Evolutionary conservation across 1,140 invertebrate species (phyloP).

Genomic region (Macrocentrus cingulum): DNA sequence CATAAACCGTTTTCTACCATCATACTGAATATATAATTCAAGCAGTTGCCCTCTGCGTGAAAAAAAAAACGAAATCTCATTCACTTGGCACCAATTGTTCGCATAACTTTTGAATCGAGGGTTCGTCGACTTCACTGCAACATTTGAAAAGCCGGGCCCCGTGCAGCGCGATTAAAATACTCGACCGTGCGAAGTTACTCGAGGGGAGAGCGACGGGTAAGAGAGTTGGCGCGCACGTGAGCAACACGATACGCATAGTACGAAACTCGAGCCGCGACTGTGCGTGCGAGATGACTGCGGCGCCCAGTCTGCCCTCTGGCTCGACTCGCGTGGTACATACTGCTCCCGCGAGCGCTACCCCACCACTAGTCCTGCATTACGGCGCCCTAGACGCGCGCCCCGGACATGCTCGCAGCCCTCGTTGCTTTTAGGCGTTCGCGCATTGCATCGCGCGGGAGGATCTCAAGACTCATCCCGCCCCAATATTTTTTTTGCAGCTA

Average conservation of each 20-base stretch:
- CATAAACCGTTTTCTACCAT: too few relatives aligned
- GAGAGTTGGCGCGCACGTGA: slow-evolving; percentile 22
- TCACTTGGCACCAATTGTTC: too few relatives aligned
- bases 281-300: slow-evolving; percentile 51
- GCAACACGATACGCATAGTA: slow-evolving; percentile 41
- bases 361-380: slow-evolving; percentile 22
- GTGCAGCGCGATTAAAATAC: slow-evolving; percentile 9
- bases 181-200: slow-evolving; percentile 1
- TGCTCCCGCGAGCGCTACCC: slow-evolving; percentile 32
- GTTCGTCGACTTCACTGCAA: slow-evolving; percentile 1
- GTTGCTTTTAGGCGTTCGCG: too few relatives aligned
- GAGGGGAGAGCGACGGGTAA: not conserved
- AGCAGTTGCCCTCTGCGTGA: too few relatives aligned
- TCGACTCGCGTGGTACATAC: slow-evolving; percentile 40
- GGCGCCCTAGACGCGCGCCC: not conserved
- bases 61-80: too few relatives aligned
- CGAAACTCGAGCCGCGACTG: slow-evolving; percentile 56
- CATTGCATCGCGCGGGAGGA: slow-evolving; percentile 5
- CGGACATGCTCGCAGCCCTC: not conserved
- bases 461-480: slow-evolving; percentile 26
- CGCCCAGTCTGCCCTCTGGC: slow-evolving; percentile 49
- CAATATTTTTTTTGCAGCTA: too few relatives aligned
- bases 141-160: not conserved
- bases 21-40: too few relatives aligned
- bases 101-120: too few relatives aligned